A percentile compares a stretch with the other conserved stretches of the same genome.
Evolutionary conservation across 1,140 invertebrate genomes (phyloP).

Genomic region (Eurosta solidaginis): DNA sequence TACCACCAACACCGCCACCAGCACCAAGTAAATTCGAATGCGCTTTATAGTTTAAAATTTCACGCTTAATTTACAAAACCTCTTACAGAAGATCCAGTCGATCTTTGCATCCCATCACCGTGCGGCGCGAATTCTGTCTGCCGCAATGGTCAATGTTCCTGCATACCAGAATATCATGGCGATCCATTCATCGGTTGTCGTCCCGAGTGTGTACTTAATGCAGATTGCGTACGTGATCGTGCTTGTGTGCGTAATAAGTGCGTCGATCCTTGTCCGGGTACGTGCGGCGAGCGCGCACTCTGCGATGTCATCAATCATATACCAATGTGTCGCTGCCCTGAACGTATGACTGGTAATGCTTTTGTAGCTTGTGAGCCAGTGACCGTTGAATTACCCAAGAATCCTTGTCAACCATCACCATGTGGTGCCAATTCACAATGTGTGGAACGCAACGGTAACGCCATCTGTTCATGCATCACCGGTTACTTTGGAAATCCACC

Average conservation of each 20-base stretch:
- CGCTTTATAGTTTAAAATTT: background rate
- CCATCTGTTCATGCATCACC: constrained; percentile 75
- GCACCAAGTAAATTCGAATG: constrained; percentile 37
- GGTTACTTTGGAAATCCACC: constrained; percentile 75
- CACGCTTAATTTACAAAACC: constrained; percentile 60
- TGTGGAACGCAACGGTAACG: constrained; percentile 69
- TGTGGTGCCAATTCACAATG: constrained; percentile 82
- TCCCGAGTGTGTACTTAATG: constrained; percentile 75
- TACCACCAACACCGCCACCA: constrained; percentile 56
- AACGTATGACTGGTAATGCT: constrained; percentile 78
- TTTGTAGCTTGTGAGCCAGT: constrained; percentile 55
- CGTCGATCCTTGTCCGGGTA: constrained; percentile 75
- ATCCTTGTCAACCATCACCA: constrained; percentile 74
- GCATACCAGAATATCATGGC: constrained; percentile 73
- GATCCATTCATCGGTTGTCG: constrained; percentile 77
- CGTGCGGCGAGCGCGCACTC: constrained; percentile 76
- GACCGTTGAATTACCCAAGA: constrained; percentile 49
- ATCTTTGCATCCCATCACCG: constrained; percentile 70
- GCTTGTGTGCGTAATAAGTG: constrained; percentile 84
- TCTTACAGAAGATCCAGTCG: constrained; percentile 53
- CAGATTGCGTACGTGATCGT: constrained; percentile 74
- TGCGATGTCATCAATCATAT: constrained; percentile 79
- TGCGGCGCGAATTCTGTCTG: constrained; percentile 79
- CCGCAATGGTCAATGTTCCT: constrained; percentile 76
- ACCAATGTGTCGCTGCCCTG: constrained; percentile 76